Percentiles rank a stretch among this genome's conserved stretches.
phyloP scores from a whole-genome alignment of 2,888 invertebrate species.

The Petrophora chlorosata region DNA sequence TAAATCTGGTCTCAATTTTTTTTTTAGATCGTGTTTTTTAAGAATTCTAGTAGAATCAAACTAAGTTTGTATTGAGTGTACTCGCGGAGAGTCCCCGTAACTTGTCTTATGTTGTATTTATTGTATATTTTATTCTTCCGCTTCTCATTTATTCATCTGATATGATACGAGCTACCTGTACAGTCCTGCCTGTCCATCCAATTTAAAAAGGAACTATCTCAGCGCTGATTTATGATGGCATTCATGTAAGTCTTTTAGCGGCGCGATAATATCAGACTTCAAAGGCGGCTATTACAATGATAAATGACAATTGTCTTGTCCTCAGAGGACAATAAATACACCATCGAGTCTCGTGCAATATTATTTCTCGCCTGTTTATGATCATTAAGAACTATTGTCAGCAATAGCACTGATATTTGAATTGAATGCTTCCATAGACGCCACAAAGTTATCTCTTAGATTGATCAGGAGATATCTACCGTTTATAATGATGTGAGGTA shows the following conservation, averaged over 20 bases:
- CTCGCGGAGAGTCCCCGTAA: too few species aligned
- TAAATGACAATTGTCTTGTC: slow-evolving; percentile 82
- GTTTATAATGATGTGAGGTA: slow-evolving; percentile 59
- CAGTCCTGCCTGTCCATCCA: slow-evolving; percentile 39
- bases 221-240: slow-evolving; percentile 60
- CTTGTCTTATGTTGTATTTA: slow-evolving; percentile 25
- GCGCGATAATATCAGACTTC: slow-evolving; percentile 77
- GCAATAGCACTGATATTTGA: slow-evolving; percentile 71
- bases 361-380: slow-evolving; percentile 74
- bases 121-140: slow-evolving; percentile 24
- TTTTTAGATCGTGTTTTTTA: too few species aligned
- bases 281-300: slow-evolving; percentile 79
- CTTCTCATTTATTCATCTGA: slow-evolving; percentile 25
- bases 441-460: slow-evolving; percentile 66
- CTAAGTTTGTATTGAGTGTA: too few species aligned
- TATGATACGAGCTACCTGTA: slow-evolving; percentile 37
- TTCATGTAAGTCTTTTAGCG: slow-evolving; percentile 58
- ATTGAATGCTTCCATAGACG: slow-evolving; percentile 74
- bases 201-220: slow-evolving; percentile 52
- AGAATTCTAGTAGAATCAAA: too few species aligned
- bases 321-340: slow-evolving; percentile 75
- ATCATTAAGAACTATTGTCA: slow-evolving; percentile 79
- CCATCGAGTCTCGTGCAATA: slow-evolving; percentile 71
- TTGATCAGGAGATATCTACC: slow-evolving; percentile 67
- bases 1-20: too few species aligned